These are phyloP conservation scores for Grapholita molesta DNA, from an alignment of 1,140 invertebrate genomes.

Conservation along the genomic window DNA sequence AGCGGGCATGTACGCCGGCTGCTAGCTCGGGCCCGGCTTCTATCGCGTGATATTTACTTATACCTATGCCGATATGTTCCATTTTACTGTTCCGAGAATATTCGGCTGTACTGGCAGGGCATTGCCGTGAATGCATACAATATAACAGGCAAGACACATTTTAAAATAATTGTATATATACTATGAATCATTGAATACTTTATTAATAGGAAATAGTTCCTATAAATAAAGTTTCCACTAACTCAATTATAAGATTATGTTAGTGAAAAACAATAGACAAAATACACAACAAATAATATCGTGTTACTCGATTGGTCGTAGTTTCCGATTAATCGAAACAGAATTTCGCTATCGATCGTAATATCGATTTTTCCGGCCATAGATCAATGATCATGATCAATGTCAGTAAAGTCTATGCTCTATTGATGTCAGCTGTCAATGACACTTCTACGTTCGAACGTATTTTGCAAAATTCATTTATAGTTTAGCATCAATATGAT, in stretches of 20 bases:
- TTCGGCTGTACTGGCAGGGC: slow-evolving; percentile 32
- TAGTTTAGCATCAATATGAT: slow-evolving; percentile 41
- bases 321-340: background rate
- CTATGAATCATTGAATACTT: too few species aligned
- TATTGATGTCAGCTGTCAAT: slow-evolving; percentile 69
- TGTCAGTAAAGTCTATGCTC: slow-evolving; percentile 40
- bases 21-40: slow-evolving; percentile 19
- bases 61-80: slow-evolving; percentile 5
- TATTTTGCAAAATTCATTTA: slow-evolving; percentile 42
- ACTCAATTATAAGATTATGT: too few species aligned
- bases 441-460: slow-evolving; percentile 66
- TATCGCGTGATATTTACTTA: background rate
- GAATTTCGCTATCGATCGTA: slow-evolving; percentile 42
- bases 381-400: too few species aligned
- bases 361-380: slow-evolving; percentile 60
- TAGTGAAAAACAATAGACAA: background rate
- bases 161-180: too few species aligned
- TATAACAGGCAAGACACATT: too few species aligned
- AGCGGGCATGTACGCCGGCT: slow-evolving; percentile 34
- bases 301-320: background rate
- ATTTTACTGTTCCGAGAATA: slow-evolving; percentile 26
- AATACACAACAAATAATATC: background rate
- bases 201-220: too few species aligned
- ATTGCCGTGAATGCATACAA: background rate
- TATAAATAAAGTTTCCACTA: too few species aligned